phyloP scores from a whole-genome alignment of 2,888 invertebrate genomes.

The Lasioglossum calceatum region DNA sequence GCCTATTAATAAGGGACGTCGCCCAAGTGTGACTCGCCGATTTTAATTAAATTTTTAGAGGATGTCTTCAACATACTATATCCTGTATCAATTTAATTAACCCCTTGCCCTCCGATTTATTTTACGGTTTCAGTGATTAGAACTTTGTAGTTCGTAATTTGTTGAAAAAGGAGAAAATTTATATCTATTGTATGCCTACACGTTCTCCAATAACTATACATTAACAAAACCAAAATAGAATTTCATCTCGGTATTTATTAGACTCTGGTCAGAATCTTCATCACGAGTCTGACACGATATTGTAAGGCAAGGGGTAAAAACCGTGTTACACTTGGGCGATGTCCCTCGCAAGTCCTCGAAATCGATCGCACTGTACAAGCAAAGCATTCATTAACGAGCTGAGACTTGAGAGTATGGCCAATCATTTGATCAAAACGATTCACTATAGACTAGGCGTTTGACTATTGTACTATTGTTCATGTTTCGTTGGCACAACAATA shows the following conservation, averaged over 20 bases:
- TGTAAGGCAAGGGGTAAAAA: not conserved
- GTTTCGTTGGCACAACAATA: slow-evolving; percentile 30
- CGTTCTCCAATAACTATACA: no score
- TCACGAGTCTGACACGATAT: no score
- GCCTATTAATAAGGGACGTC: not conserved
- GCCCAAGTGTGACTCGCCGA: not conserved
- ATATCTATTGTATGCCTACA: no score
- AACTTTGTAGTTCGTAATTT: no score
- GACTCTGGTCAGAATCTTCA: no score
- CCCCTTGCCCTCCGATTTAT: no score
- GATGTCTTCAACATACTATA: not conserved
- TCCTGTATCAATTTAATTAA: not conserved
- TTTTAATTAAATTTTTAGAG: not conserved
- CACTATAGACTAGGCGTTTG: slow-evolving; percentile 25
- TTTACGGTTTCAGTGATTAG: no score
- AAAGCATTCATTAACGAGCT: slow-evolving; percentile 9
- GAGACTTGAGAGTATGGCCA: slow-evolving; percentile 6
- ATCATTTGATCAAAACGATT: slow-evolving; percentile 29
- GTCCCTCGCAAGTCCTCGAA: slow-evolving; percentile 3
- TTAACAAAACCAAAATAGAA: no score
- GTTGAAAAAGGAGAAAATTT: no score
- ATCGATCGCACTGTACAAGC: slow-evolving; percentile 22
- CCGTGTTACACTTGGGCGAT: not conserved
- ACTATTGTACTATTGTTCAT: slow-evolving; percentile 27
- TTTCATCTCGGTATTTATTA: no score